Evolutionary conservation across 2,888 invertebrate species (phyloP), one percentile per base, ranked within the genome.

Genomic region (Arrhopalites spinosus): DNA sequence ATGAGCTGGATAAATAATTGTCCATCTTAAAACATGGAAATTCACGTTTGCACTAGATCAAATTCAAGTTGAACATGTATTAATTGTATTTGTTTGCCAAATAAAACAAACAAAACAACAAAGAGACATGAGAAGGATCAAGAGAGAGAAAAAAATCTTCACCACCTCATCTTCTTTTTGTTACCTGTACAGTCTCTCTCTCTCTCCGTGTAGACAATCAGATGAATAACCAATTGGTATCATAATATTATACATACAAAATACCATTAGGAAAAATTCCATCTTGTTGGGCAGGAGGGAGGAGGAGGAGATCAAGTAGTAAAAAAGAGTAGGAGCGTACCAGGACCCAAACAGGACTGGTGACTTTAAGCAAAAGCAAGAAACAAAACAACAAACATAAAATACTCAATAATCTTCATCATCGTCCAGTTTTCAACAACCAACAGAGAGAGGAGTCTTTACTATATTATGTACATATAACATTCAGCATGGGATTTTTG

Each of bases 1-100:
- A 70, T 70, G 70, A 70, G 27, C 70, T 66, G 70, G 70, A 70
- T 75, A 63, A 74, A 69, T 75, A 70, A 75, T 70, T 75, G 63
- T 63, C 56, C 64, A n/a, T n/a, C 30, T 27, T 67, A 15, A 67
- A 67, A 66, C 47, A 23, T 30, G 20, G 63, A 50, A 1, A n/a
- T 68, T 36, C 36, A 36, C 36, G 53, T 66, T 45, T 68, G 45
- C 53, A 29, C 68, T 23, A 61, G 61, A 68, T 74, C 74, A 74
- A 74, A 53, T 73, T n/a, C n/a, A n/a, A n/a, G n/a, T 73, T 29
- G 56, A 36, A 53, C 50, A 11, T n/a, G n/a, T n/a, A n/a, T 8
- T 29, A 30, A 63, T 63, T 29, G 30, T 29, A 63, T 63, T 59
- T 59, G 8, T n/a, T 23, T 29, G 23, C 5, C 20, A 8, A 61